Evolutionary conservation across 2,888 invertebrate species (phyloP).

Genomic region (Congeria kusceri): DNA sequence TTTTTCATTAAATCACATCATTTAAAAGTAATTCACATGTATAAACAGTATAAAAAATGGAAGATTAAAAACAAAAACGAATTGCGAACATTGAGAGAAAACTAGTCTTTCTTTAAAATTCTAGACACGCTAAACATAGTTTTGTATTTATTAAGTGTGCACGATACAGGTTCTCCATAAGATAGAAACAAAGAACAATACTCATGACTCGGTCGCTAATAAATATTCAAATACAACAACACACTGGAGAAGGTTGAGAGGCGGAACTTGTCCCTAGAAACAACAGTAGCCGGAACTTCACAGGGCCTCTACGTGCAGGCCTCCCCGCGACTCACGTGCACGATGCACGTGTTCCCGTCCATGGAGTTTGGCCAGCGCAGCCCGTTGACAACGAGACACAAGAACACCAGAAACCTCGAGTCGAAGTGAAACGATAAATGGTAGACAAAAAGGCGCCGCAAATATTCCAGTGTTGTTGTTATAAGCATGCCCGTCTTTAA

Average conservation of each 20-base stretch:
- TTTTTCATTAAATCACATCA: too few species aligned
- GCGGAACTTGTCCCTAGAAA: constrained; percentile 22
- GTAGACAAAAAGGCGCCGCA: constrained; percentile 16
- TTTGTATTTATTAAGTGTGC: too few species aligned
- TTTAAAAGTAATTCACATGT: too few species aligned
- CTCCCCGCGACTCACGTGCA: constrained; percentile 15
- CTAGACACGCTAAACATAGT: too few species aligned
- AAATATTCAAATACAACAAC: constrained; percentile 14
- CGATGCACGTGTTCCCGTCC: constrained; percentile 10
- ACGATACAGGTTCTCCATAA: too few species aligned
- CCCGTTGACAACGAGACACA: constrained; percentile 16
- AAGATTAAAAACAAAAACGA: too few species aligned
- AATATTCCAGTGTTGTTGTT: constrained; percentile 16
- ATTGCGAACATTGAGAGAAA: too few species aligned
- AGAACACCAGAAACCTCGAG: constrained; percentile 3
- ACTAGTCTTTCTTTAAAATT: too few species aligned
- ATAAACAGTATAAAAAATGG: too few species aligned
- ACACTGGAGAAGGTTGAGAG: constrained; percentile 13
- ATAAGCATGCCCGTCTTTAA: constrained; percentile 22
- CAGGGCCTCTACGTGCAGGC: neutral
- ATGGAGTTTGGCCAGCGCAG: constrained; percentile 8
- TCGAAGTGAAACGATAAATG: constrained; percentile 23
- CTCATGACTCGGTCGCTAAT: too few species aligned
- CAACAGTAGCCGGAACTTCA: constrained; percentile 5
- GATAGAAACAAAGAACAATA: too few species aligned